Conservation (phyloP, 1,140 invertebrate species). For the Zeugodacus cucurbitae region DNA sequence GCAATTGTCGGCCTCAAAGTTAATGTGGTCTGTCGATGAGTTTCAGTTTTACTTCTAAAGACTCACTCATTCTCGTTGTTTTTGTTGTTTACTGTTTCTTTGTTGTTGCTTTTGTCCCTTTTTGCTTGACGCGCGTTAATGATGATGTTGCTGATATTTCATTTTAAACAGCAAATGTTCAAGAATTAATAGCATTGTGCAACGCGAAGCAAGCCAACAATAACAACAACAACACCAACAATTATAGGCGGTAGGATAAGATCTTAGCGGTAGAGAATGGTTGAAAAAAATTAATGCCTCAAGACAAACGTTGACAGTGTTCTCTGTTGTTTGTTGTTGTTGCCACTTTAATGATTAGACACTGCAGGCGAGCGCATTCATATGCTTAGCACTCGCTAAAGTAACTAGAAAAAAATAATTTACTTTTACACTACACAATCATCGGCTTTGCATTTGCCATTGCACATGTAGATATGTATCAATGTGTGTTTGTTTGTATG, state of each 20-base stretch:
- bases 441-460: not conserved
- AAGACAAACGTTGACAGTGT: conserved; percentile 11
- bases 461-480: not conserved
- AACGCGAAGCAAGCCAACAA: not conserved
- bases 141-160: conserved; percentile 36
- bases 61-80: not conserved
- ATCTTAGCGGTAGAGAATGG: not conserved
- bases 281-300: not conserved
- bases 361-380: conserved; percentile 1
- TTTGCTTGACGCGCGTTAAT: not conserved
- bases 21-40: conserved; percentile 30
- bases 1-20: conserved; percentile 19
- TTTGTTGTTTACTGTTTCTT: not conserved
- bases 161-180: conserved; percentile 20
- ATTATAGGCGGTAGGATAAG: not conserved
- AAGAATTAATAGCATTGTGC: conserved; percentile 35
- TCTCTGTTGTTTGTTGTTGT: not conserved
- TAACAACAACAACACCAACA: not conserved
- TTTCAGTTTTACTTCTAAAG: not conserved
- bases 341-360: not conserved
- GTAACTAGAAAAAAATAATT: not conserved
- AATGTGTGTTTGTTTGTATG: not conserved
- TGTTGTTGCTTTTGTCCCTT: not conserved
- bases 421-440: not conserved
- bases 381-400: not conserved